A percentile compares a stretch with the other conserved stretches of the same genome.
These are phyloP conservation scores for Antennarius striatus DNA, from an alignment of 2,113 vertebrate species.

Conservation along the genomic window DNA sequence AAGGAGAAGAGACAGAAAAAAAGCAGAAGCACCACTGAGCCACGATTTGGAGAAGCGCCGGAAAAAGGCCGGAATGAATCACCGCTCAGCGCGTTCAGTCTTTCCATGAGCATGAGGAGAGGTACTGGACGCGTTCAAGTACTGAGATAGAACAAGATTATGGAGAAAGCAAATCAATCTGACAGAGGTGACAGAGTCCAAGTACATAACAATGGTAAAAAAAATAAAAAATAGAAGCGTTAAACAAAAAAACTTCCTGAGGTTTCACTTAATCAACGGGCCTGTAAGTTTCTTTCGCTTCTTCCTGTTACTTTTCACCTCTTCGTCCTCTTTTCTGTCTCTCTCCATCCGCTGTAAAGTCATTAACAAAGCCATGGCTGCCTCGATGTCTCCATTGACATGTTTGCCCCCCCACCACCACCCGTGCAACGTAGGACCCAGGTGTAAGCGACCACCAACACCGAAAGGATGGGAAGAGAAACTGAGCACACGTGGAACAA, in stretches of 20 bases:
- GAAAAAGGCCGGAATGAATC: constrained; percentile 71
- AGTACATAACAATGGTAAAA: background rate
- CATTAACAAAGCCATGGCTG: constrained; percentile 26
- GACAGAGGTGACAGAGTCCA: constrained; percentile 11
- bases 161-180: background rate
- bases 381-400: constrained; percentile 36
- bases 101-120: constrained; percentile 63
- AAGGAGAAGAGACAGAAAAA: constrained; percentile 57
- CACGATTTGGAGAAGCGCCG: constrained; percentile 56
- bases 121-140: constrained; percentile 13
- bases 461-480: constrained; percentile 42
- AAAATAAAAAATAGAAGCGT: background rate
- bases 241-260: background rate
- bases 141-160: constrained; percentile 28
- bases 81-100: constrained; percentile 57
- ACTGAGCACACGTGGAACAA: constrained; percentile 16
- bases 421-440: constrained; percentile 47
- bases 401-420: background rate
- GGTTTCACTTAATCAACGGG: constrained; percentile 55
- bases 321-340: constrained; percentile 15
- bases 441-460: constrained; percentile 58
- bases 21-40: constrained; percentile 64
- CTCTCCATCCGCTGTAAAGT: constrained; percentile 28
- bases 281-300: constrained; percentile 52
- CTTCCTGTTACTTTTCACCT: constrained; percentile 27